Conservation (phyloP, 2,797 vertebrate species). For the Sebastes umbrosus region DNA sequence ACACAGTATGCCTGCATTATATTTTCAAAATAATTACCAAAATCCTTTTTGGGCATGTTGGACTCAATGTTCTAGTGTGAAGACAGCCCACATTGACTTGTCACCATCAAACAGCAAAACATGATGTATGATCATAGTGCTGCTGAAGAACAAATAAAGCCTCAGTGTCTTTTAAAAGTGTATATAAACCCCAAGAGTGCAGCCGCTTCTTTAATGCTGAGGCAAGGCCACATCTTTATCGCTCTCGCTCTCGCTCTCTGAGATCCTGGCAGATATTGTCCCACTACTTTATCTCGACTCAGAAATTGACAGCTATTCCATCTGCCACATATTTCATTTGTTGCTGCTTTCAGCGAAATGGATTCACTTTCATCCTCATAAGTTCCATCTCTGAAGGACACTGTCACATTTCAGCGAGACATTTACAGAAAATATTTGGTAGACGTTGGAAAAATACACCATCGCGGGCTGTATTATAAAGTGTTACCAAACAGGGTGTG, state of each 20-base stretch:
- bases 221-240: slow-evolving; percentile 32
- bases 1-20: neutral
- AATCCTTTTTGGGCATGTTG: neutral
- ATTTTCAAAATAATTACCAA: too few relatives aligned
- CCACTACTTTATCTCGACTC: slow-evolving; percentile 40
- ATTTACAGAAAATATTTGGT: neutral
- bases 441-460: neutral
- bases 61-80: neutral
- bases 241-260: neutral
- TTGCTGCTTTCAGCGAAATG: slow-evolving; percentile 29
- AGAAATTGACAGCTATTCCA: slow-evolving; percentile 42
- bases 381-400: slow-evolving; percentile 21
- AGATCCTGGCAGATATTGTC: slow-evolving; percentile 42
- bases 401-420: neutral
- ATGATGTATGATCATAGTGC: neutral
- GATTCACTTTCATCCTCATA: slow-evolving; percentile 14
- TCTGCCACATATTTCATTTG: slow-evolving; percentile 17
- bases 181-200: neutral
- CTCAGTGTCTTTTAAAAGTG: neutral
- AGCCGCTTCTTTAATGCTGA: slow-evolving; percentile 11
- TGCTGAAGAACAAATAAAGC: neutral
- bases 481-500: neutral
- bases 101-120: neutral
- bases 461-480: neutral
- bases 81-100: neutral